Base-by-base conservation (phyloP, 53 echinoderm and acorn worm genomes). In the Actinopyga echinites region DNA sequence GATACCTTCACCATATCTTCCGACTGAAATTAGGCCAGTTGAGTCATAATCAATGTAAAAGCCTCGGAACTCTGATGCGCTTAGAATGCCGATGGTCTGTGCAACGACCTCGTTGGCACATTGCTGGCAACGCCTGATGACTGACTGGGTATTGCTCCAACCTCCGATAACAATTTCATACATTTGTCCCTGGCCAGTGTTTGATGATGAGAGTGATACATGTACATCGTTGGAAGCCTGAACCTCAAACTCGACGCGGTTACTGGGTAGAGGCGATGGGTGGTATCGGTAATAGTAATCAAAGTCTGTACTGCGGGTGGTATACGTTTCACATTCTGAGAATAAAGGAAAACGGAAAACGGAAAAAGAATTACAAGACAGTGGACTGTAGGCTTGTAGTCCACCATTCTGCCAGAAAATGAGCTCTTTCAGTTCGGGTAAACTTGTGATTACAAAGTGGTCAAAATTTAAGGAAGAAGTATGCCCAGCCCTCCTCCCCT, bases 151-250 rank as follows among this genome's bases (percentile, higher is more conserved):
- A 64, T 92, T 92, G 21, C 62, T 45, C 92, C 89, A 92, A 25
- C 92, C 92, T 5, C 89, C 86, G 32, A 92, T 83, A 36, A 92
- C 74, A 2, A 89, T 34, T 64, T 92, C 92, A 37, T 92, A 92
- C 86, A 86, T 86, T 31, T 84, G 67, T 5, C 57, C 68, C 49
- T 78, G 65, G 44, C 87, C 69, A 11, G 78, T 71, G 61, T 83
- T 83, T 36, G 83, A 38, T 26, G 91, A 57, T 31, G 85, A 75
- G 43, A 92, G 83, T 17, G 75, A 11, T 21, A 92, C 62, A 30
- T 92, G 92, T 30, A 92, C 89, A 43, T 92, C 89, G 29, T 52
- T 89, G 24, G 58, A 9, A 29, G 92, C 92, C 34, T 89, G 85
- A 45, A 86, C 92, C 37, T 89, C 83, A 36, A 92, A 92, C 24